phyloP scores from a whole-genome alignment of 2,113 vertebrate species.

The Ctenodactylus gundi region DNA sequence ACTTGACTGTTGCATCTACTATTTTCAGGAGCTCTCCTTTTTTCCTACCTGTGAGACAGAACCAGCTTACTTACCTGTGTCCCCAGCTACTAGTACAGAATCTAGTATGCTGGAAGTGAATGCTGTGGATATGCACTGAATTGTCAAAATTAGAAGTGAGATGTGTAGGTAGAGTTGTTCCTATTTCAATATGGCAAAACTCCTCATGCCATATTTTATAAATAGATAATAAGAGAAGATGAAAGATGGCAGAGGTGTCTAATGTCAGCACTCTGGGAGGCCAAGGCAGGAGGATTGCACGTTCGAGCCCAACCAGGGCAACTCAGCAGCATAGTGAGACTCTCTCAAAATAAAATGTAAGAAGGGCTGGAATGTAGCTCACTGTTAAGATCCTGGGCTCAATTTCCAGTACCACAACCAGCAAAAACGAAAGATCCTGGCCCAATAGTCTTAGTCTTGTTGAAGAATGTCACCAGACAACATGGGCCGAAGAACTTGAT shows the following conservation, averaged over 20 bases:
- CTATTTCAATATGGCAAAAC: background rate
- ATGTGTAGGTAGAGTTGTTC: background rate
- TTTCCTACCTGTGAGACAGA: background rate
- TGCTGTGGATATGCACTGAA: too few relatives aligned
- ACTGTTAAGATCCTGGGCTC: too few relatives aligned
- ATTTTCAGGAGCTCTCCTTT: background rate
- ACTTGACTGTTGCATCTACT: background rate
- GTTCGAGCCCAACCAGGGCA: too few relatives aligned
- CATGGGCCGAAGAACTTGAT: background rate
- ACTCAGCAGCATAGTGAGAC: too few relatives aligned
- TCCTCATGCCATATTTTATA: background rate
- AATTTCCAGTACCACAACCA: too few relatives aligned
- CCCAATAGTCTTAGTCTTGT: background rate
- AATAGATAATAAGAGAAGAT: background rate
- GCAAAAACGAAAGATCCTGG: too few relatives aligned
- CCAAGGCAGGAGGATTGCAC: too few relatives aligned
- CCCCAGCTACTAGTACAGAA: background rate
- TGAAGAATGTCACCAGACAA: background rate
- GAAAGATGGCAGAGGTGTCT: too few relatives aligned
- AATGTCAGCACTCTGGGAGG: too few relatives aligned
- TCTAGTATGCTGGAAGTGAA: background rate
- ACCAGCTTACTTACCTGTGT: background rate
- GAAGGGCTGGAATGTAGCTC: too few relatives aligned
- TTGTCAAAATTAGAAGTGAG: background rate
- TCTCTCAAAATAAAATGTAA: too few relatives aligned